Base-by-base conservation (phyloP, 2,888 invertebrate genomes). In the Punctoribates punctum region DNA sequence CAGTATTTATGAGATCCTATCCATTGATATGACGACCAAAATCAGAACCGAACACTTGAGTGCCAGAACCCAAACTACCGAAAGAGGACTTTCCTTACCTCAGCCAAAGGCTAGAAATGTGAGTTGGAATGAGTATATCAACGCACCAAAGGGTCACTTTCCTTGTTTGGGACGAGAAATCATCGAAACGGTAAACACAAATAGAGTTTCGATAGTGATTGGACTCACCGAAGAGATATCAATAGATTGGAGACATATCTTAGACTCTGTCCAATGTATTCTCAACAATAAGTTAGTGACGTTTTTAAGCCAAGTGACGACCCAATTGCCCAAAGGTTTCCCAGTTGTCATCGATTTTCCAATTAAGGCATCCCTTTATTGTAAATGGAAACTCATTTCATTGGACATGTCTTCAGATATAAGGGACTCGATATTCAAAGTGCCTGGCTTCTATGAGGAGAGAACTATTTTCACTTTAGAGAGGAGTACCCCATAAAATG, bases 371-470 rank as follows among this genome's bases (percentile, higher is more conserved):
- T 17, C 15, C 25, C 2, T 65, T 65, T 17, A 34, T 1, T 3
- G 29, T 3, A 65, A 65, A n/a, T 65, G 65, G 65, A 34, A 65
- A 65, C n/a, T 34, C 9, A 65, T 29, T 29, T 34, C 60, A 60
- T 60, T 60, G 9, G 27, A 60, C 8, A 25, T 27, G 9, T 13
- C 15, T 27, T 60, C 60, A 2, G 20, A 60, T 60, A 15, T 60
- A 1, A 27, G 27, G 2, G 60, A 60, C 9, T 27, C 25, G 27
- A 11, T 60, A 8, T 60, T 60, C 29, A 29, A 25, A 15, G 17
- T 60, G 25, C 60, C 60, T 2, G 2, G 11, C 9, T 11, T 27
- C 13, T 60, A 8, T 27, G 13, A 60, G 13, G 13, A 60, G 17
- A 60, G 27, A 27, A 13, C 11, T 27, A 60, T 60, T 17, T 60